Evolutionary conservation across 1,140 invertebrate genomes (phyloP), one percentile per base, ranked within the genome.

Genomic region (Drusus annulatus): DNA sequence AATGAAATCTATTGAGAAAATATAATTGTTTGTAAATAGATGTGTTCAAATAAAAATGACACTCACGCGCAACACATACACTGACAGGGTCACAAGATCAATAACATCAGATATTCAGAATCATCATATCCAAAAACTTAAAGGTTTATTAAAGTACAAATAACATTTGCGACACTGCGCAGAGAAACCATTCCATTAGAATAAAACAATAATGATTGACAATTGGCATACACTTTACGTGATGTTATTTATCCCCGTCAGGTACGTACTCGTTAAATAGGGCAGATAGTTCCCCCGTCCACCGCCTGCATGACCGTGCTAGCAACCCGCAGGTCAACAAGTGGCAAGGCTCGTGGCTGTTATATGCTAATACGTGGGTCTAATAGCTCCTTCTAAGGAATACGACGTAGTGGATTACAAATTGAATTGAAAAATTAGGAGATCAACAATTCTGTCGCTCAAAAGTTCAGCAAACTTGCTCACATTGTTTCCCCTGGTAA

Each of bases 391-490:
- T 28, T 65, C 62, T 65, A 65, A 65, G 62, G 28, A 25, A 25
- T 65, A 65, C 62, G 25, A 65, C 62, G 25, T 65, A 65, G 62
- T 65, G 62, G 17, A 65, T 65, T 45, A 28, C 16, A 31, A 65
- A 25, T 28, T 65, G 16, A 31, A 65, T 28, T 65, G 62, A 65
- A 28, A 65, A 65, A 65, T 31, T 13, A 65, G 62, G 62, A 65
- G 62, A 65, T 65, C 62, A 65, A 65, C 25, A 65, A 65, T 25
- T 65, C 62, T 31, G 62, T 65, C 62, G 62, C 25, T 65, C 62
- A 31, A 65, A 28, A 28, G 62, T 28, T 65, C 28, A 65, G 62
- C 62, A 65, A 65, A 65, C 62, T 65, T 65, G 62, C 62, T 25
- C 62, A 65, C 28, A 31, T 65, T 65, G 62, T 15, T 65, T 65